phyloP scores from a whole-genome alignment of 2,797 vertebrate species.

The Loriculus beryllinus region DNA sequence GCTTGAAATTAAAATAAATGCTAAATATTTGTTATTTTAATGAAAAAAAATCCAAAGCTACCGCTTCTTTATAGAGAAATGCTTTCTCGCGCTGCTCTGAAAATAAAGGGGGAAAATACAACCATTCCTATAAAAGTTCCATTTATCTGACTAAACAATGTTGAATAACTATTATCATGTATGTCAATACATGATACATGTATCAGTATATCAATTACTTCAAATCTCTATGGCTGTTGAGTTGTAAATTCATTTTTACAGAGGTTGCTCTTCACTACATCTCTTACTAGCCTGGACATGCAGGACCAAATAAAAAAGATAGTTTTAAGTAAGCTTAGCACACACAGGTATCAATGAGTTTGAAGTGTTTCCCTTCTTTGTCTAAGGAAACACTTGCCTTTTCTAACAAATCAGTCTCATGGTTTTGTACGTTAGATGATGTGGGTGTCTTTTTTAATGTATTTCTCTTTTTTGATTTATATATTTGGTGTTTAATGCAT shows the following conservation, averaged over 20 bases:
- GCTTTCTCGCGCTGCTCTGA: not conserved
- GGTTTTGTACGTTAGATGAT: rapidly evolving
- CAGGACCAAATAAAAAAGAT: not conserved
- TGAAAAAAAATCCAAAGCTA: not conserved
- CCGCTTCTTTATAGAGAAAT: not conserved
- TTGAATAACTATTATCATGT: not conserved
- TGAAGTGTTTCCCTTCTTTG: not conserved
- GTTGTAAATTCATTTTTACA: not conserved
- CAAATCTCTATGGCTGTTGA: not conserved
- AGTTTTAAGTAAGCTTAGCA: not conserved
- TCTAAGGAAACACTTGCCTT: not conserved
- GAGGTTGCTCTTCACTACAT: not conserved
- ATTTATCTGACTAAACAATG: not conserved
- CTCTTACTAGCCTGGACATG: not conserved
- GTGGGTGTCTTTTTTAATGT: not conserved
- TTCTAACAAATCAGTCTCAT: not conserved
- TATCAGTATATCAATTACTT: not conserved
- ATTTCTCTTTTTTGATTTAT: not conserved
- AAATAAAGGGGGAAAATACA: not conserved
- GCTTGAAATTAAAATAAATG: not conserved
- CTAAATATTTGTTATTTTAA: not conserved
- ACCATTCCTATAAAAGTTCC: not conserved
- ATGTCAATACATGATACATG: not conserved
- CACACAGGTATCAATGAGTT: not conserved
- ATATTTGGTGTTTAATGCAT: not conserved